phyloP scores from a whole-genome alignment of 2,888 invertebrate species.

The Brenthis ino region DNA sequence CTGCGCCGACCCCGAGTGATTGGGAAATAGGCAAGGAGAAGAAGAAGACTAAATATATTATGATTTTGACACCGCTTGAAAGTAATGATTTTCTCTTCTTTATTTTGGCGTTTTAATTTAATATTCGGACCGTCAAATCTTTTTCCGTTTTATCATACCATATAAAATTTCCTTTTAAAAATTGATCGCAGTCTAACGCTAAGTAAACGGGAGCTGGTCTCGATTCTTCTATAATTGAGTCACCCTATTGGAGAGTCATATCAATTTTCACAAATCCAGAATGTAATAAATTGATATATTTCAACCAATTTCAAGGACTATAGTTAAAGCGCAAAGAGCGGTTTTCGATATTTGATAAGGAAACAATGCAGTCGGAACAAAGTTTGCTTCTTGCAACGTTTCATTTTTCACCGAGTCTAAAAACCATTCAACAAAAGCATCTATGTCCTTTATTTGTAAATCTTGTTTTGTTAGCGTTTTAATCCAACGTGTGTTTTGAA shows the following conservation, averaged over 20 bases:
- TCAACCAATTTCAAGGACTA: conserved; percentile 40
- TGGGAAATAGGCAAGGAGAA: too few relatives aligned
- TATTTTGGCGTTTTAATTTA: conserved; percentile 31
- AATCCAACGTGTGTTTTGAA: too few relatives aligned
- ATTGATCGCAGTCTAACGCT: conserved; percentile 45
- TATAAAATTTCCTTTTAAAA: conserved; percentile 36
- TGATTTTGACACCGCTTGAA: too few relatives aligned
- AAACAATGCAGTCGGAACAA: too few relatives aligned
- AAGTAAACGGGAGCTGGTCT: conserved; percentile 42
- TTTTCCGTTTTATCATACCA: conserved; percentile 47
- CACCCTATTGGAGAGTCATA: conserved; percentile 43
- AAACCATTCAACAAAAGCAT: too few relatives aligned
- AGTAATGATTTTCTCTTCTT: conserved; percentile 1
- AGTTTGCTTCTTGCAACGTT: too few relatives aligned
- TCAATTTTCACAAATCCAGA: conserved; percentile 46
- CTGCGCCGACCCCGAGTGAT: too few relatives aligned
- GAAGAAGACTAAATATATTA: too few relatives aligned
- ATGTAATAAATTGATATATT: conserved; percentile 46
- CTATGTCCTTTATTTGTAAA: too few relatives aligned
- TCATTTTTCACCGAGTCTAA: too few relatives aligned
- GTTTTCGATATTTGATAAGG: conserved; percentile 41
- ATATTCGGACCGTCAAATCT: conserved; percentile 41
- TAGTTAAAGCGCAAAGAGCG: conserved; percentile 44
- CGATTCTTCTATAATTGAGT: conserved; percentile 40
- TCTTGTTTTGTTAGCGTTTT: too few relatives aligned